Percentiles rank a stretch among this genome's conserved stretches.
Conservation (phyloP, 2,113 vertebrate species). For the Eolophus roseicapilla region DNA sequence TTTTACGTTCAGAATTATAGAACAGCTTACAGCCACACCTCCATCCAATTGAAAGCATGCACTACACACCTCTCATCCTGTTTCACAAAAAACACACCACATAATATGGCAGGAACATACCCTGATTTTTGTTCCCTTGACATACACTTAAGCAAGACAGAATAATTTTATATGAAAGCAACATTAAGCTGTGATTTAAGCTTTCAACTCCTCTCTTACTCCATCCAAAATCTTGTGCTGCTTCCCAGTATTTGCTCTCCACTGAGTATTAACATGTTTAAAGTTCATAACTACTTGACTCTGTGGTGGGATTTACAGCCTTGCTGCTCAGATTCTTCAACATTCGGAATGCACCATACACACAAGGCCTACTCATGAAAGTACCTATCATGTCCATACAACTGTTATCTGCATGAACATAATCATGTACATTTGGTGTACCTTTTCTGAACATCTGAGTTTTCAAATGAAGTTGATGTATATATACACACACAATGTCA, state of each 20-base stretch:
- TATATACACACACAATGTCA: background rate
- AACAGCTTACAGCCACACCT: background rate
- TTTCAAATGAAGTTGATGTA: background rate
- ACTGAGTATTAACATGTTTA: background rate
- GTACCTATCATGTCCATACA: background rate
- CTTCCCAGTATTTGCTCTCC: background rate
- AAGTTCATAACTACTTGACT: background rate
- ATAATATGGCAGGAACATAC: background rate
- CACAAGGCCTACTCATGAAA: background rate
- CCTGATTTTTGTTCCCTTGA: background rate
- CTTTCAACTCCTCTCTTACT: background rate
- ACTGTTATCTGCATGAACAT: fast-evolving
- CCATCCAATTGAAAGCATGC: background rate
- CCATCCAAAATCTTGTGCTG: background rate
- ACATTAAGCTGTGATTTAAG: background rate
- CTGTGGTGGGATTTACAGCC: background rate
- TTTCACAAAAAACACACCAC: background rate
- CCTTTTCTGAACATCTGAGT: background rate
- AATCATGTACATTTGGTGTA: background rate
- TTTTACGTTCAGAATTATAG: background rate
- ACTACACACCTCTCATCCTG: background rate
- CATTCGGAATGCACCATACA: background rate
- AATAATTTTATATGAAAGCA: background rate
- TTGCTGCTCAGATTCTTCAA: background rate
- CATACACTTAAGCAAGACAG: background rate